Evolutionary conservation across 2,113 vertebrate species (phyloP).

Genomic region (Malurus elegans): DNA sequence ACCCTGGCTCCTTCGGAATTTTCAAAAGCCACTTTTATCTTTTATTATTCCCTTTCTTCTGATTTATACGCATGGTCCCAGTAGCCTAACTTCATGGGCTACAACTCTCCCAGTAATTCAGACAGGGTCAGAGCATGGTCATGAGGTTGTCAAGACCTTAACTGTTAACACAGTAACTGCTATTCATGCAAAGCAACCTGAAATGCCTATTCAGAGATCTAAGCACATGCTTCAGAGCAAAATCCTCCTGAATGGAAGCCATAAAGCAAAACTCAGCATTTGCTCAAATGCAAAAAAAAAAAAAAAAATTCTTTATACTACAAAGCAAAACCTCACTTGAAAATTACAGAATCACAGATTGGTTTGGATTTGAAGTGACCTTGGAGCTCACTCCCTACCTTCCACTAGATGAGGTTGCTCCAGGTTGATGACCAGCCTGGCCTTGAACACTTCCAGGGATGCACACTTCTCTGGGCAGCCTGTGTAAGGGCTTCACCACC

Average conservation of each 20-base stretch:
- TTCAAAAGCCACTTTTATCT: not conserved
- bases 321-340: not conserved
- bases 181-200: not conserved
- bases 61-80: rapidly evolving
- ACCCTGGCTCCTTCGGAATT: not conserved
- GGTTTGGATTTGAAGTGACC: not conserved
- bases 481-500: not conserved
- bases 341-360: not conserved
- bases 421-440: not conserved
- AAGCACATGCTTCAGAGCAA: not conserved
- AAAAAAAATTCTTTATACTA: not conserved
- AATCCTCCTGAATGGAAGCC: not conserved
- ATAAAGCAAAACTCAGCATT: not conserved
- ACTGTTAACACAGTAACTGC: not conserved
- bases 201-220: not conserved
- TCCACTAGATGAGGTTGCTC: not conserved
- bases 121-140: not conserved
- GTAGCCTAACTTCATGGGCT: not conserved
- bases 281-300: not conserved
- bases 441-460: not conserved
- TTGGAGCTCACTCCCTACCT: not conserved
- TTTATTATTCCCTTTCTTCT: not conserved
- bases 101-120: not conserved
- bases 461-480: not conserved
- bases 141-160: not conserved